Evolutionary conservation across 2,888 invertebrate genomes (phyloP), one percentile per base, ranked within the genome.

Genomic region (Nomada goodeniana): DNA sequence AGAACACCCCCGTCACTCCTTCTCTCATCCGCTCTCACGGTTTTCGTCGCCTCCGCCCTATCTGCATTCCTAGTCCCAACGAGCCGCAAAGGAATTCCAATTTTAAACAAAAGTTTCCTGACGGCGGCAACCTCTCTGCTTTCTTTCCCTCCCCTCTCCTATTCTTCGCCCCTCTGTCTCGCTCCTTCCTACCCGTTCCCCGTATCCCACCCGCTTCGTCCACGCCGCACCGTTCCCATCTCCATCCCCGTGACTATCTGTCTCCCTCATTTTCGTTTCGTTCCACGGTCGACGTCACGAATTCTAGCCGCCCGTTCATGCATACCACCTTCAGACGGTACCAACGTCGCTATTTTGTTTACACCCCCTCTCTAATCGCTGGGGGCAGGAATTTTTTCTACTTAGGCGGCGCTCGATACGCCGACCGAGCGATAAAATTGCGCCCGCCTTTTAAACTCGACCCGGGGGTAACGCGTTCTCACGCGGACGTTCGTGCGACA

Each of bases 71-170:
- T 90, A 89, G 90, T 90, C 88, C 86, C 91, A 91, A 92, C 91
- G 90, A 92, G 92, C 92, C 91, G 91, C 90, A 91, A 92, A 91
- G 91, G 92, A 92, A 92, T 92, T 92, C 91, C 91, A 92, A 92
- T 92, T 92, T 92, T 91, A 91, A 92, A 92, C 92, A 92, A 92
- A 92, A 92, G 92, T 92, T 92, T 91, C 90, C 89, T 91, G 89
- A 89, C 91, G 90, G 87, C 86, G 86, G 90, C 88, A 90, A 89
- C 90, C 88, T 89, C 87, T 82, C 77, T 77, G 80, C 80, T 78
- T 80, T 80, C 78, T 81, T 76, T 84, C 79, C 78, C 65, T 67
- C 26, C 63, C 63, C 63, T 69, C 36, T 61, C 69, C 80, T 42
- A 23, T 60, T 20, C 71, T 15, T n/a, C 71, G 50, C 44, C 72